phyloP scores from a whole-genome alignment of 2,888 invertebrate species.

The Caenorhabditis panamensis region DNA sequence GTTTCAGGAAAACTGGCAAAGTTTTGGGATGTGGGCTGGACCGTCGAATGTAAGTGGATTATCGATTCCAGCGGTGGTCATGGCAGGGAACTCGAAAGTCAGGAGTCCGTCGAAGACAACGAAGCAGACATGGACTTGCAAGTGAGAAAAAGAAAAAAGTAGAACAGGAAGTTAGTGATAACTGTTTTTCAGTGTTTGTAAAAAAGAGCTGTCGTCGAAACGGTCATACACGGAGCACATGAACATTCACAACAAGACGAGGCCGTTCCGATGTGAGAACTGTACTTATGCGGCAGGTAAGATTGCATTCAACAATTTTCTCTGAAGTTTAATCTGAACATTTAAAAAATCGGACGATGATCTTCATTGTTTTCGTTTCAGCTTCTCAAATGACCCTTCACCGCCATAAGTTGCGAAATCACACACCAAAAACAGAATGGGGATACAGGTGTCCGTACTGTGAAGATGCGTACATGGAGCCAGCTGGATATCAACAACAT shows the following conservation, averaged over 20 bases:
- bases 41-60: constrained; percentile 12
- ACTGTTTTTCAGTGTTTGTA: constrained; percentile 66
- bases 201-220: constrained; percentile 79
- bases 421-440: constrained; percentile 77
- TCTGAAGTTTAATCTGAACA: too few relatives aligned
- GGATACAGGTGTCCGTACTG: constrained; percentile 81
- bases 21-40: constrained; percentile 12
- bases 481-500: constrained; percentile 80
- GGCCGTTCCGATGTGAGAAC: constrained; percentile 78
- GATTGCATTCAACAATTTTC: too few relatives aligned
- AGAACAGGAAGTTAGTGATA: constrained; percentile 13
- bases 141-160: background rate
- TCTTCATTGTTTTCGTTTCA: constrained; percentile 67
- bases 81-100: background rate
- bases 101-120: background rate
- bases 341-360: too few relatives aligned
- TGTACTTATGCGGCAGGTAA: constrained; percentile 80
- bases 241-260: constrained; percentile 74
- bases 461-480: constrained; percentile 77
- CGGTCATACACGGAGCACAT: constrained; percentile 79
- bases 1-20: constrained; percentile 51
- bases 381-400: constrained; percentile 81
- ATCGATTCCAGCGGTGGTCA: background rate
- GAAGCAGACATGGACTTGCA: constrained; percentile 41
- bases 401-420: constrained; percentile 79